Percentiles rank a stretch among this genome's conserved stretches.
phyloP scores from a whole-genome alignment of 2,797 vertebrate genomes.

The Rhinoraja longicauda region DNA sequence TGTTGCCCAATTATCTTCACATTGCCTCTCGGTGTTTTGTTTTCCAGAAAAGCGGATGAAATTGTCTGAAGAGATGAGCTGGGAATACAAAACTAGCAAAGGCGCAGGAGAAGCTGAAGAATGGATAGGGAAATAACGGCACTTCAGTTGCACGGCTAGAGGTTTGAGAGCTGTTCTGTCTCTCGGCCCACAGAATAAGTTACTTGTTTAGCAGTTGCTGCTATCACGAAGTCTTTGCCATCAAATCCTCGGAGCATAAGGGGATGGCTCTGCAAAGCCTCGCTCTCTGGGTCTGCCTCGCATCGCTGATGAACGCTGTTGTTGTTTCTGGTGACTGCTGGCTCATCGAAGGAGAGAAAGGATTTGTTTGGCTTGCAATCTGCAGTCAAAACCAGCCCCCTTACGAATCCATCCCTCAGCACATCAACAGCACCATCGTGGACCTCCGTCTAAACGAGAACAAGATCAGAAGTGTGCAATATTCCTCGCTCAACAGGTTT shows the following conservation, averaged over 20 bases:
- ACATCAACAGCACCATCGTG: constrained; percentile 97
- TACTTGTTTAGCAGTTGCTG: background rate
- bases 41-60: constrained; percentile 25
- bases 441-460: constrained; percentile 97
- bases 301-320: constrained; percentile 71
- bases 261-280: constrained; percentile 74
- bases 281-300: constrained; percentile 75
- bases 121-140: background rate
- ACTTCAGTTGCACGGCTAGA: background rate
- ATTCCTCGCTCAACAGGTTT: constrained; percentile 93
- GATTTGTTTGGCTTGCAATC: constrained; percentile 98
- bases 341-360: constrained; percentile 98
- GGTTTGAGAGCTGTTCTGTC: background rate
- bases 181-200: background rate
- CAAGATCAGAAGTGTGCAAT: constrained; percentile 95
- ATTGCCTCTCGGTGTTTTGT: constrained; percentile 14
- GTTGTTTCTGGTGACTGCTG: constrained; percentile 85
- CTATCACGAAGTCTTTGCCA: background rate
- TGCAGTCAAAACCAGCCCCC: constrained; percentile 99
- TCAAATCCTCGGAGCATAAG: constrained; percentile 48
- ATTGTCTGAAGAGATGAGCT: background rate
- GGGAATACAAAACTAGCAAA: background rate
- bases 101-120: background rate
- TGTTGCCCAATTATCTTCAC: background rate
- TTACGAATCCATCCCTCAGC: constrained; percentile 95